These are phyloP conservation scores for Malurus leucopterus DNA, from an alignment of 2,797 vertebrate species.

Conservation along the genomic window DNA sequence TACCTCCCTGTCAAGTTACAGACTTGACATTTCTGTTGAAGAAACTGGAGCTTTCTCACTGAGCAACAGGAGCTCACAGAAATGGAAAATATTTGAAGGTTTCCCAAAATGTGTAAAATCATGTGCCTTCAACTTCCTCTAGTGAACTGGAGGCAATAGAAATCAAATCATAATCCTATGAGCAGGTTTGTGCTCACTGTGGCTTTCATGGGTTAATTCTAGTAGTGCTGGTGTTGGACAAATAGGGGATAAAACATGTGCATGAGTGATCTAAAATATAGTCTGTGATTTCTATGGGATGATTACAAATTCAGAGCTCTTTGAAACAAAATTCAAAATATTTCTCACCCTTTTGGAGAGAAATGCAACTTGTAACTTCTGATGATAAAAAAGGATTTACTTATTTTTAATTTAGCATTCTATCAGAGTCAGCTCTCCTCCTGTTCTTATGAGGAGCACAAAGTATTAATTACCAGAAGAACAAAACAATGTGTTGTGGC, in stretches of 20 bases:
- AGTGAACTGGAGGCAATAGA: neutral
- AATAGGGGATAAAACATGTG: neutral
- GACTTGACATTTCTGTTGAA: neutral
- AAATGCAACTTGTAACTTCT: neutral
- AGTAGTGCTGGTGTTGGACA: neutral
- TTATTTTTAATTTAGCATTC: neutral
- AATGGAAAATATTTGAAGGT: neutral
- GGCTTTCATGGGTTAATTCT: neutral
- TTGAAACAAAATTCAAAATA: fast-evolving
- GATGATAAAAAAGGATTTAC: neutral
- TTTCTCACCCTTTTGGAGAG: neutral
- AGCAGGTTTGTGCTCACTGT: neutral
- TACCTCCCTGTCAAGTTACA: neutral
- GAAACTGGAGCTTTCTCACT: neutral
- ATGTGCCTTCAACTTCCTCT: neutral
- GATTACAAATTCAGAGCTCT: neutral
- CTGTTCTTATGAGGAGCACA: neutral
- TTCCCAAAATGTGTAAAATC: neutral
- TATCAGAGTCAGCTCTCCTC: neutral
- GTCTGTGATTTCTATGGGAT: neutral
- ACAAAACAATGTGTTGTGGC: neutral
- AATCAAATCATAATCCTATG: neutral
- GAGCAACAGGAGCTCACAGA: neutral
- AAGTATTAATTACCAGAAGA: neutral
- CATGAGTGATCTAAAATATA: neutral